A percentile compares a stretch with the other conserved stretches of the same genome.
Evolutionary conservation across 2,797 vertebrate genomes (phyloP).

Genomic region (Crax fasciolata): DNA sequence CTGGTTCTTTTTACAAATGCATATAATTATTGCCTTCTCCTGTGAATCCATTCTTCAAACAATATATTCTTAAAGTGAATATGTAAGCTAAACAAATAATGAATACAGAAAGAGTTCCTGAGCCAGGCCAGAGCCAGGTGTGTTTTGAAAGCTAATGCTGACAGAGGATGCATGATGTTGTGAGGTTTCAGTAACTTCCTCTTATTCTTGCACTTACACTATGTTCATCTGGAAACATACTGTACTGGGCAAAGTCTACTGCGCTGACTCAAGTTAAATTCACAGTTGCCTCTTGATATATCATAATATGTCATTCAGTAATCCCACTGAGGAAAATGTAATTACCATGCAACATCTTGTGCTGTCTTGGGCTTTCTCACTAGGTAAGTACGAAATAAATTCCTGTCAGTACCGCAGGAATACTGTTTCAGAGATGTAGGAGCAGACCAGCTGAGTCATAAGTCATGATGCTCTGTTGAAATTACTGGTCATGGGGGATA

Average conservation of each 20-base stretch:
- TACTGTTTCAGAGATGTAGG: neutral
- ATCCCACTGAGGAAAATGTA: slow-evolving; percentile 57
- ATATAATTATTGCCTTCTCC: neutral
- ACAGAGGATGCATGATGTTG: neutral
- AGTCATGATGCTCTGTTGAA: neutral
- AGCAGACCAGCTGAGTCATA: slow-evolving; percentile 29
- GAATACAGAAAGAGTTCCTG: neutral
- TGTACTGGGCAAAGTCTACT: slow-evolving; percentile 2
- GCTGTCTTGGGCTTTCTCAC: slow-evolving; percentile 55
- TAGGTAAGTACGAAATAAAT: slow-evolving; percentile 63
- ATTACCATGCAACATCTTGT: slow-evolving; percentile 57
- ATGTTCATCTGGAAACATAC: slow-evolving; percentile 13
- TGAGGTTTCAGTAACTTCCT: neutral
- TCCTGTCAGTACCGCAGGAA: slow-evolving; percentile 35
- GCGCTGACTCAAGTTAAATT: slow-evolving; percentile 53
- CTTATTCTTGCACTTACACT: slow-evolving; percentile 24
- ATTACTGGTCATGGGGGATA: slow-evolving; percentile 13
- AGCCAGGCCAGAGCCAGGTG: fast-evolving
- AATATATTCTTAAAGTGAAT: neutral
- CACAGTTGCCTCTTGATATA: slow-evolving; percentile 65
- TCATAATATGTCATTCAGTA: slow-evolving; percentile 61
- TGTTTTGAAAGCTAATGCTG: slow-evolving; percentile 15
- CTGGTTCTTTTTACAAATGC: neutral
- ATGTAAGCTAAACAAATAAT: slow-evolving; percentile 23
- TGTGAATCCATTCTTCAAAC: neutral